Conservation (phyloP, 2,797 vertebrate genomes). For the Ibycter americanus region DNA sequence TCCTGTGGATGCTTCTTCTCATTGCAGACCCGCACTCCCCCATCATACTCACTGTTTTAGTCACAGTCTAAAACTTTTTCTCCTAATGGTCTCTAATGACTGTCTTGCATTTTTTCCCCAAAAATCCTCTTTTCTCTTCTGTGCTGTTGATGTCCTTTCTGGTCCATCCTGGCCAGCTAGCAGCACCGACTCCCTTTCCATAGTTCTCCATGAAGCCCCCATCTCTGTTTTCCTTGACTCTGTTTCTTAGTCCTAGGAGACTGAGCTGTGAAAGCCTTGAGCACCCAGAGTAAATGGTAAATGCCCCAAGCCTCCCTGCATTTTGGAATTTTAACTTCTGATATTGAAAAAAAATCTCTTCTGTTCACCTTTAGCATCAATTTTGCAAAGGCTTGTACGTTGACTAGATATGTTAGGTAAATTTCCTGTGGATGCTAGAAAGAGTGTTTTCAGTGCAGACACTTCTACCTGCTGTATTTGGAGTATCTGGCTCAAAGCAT, state of each 20-base stretch:
- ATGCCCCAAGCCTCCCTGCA: neutral
- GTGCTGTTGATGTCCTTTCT: neutral
- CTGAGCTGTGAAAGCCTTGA: neutral
- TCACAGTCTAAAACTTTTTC: neutral
- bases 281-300: neutral
- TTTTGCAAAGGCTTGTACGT: neutral
- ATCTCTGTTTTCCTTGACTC: neutral
- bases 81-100: neutral
- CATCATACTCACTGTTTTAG: neutral
- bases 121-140: neutral
- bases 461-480: neutral
- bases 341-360: neutral
- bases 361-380: neutral
- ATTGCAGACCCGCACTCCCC: neutral
- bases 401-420: neutral
- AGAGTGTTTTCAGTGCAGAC: neutral
- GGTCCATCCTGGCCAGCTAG: neutral
- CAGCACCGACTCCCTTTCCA: neutral
- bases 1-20: neutral
- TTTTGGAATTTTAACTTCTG: neutral
- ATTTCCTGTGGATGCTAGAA: neutral
- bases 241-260: neutral
- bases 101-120: accelerated
- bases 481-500: neutral
- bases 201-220: neutral